phyloP scores from a whole-genome alignment of 64 coral and sea anemone genomes.

The Montipora foliosa region DNA sequence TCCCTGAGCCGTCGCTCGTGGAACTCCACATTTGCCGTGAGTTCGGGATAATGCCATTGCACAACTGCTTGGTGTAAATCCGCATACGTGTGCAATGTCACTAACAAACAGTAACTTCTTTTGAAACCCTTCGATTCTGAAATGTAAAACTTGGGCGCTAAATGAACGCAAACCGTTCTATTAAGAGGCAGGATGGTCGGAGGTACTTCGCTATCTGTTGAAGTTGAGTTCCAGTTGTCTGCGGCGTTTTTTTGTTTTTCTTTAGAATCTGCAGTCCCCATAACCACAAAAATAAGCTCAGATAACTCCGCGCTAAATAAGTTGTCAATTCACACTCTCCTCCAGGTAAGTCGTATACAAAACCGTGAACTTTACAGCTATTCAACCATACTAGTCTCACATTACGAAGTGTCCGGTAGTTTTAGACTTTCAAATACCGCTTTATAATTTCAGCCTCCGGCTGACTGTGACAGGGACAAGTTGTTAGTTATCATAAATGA shows the following conservation, averaged over 20 bases:
- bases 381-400: too few relatives aligned
- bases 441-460: background rate
- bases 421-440: background rate
- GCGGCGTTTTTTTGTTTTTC: background rate
- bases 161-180: conserved; percentile 54
- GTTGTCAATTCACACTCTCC: background rate
- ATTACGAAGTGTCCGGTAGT: background rate
- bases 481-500: background rate
- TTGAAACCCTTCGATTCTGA: conserved; percentile 60
- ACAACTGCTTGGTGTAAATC: conserved; percentile 13
- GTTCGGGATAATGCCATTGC: background rate
- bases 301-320: background rate
- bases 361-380: too few relatives aligned
- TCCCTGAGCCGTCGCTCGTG: conserved; percentile 21
- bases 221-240: background rate
- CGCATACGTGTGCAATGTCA: conserved; percentile 4
- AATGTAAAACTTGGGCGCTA: conserved; percentile 75
- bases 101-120: conserved; percentile 53
- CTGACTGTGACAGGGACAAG: background rate
- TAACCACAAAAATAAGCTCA: background rate
- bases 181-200: conserved; percentile 59
- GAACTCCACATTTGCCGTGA: conserved; percentile 50
- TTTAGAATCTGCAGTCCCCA: background rate
- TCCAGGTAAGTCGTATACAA: background rate
- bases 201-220: background rate